A percentile compares a stretch with the other conserved stretches of the same genome.
Conservation (phyloP, 2,113 vertebrate genomes). For the Balaenoptera acutorostrata region DNA sequence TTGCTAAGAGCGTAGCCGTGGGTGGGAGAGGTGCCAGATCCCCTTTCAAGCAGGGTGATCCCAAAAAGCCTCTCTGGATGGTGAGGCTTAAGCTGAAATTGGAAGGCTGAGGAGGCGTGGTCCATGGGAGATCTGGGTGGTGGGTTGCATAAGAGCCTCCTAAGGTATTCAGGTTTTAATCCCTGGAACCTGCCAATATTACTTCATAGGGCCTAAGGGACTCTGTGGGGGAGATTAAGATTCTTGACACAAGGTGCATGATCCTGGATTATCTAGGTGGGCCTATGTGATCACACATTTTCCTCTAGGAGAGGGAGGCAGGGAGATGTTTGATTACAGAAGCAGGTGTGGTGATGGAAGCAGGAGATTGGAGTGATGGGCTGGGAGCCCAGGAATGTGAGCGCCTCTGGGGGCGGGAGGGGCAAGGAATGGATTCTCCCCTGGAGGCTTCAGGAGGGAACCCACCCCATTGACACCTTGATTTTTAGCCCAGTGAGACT, state of each 20-base stretch:
- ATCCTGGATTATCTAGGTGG: neutral
- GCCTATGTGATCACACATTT: neutral
- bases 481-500: neutral
- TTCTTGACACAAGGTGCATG: neutral
- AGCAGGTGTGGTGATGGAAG: neutral
- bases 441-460: neutral
- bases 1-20: neutral
- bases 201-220: neutral
- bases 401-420: fast-evolving
- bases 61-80: neutral
- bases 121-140: neutral
- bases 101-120: neutral
- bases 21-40: neutral
- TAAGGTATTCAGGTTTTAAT: neutral
- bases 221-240: neutral
- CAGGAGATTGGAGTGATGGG: neutral
- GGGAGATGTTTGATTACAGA: neutral
- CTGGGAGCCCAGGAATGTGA: neutral
- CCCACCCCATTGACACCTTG: neutral
- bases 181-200: neutral
- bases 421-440: neutral
- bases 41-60: neutral
- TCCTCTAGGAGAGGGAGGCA: neutral
- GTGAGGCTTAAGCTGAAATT: neutral
- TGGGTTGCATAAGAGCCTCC: neutral